Base-by-base conservation (phyloP, 2,113 vertebrate genomes). In the Clarias macrocephalus region DNA sequence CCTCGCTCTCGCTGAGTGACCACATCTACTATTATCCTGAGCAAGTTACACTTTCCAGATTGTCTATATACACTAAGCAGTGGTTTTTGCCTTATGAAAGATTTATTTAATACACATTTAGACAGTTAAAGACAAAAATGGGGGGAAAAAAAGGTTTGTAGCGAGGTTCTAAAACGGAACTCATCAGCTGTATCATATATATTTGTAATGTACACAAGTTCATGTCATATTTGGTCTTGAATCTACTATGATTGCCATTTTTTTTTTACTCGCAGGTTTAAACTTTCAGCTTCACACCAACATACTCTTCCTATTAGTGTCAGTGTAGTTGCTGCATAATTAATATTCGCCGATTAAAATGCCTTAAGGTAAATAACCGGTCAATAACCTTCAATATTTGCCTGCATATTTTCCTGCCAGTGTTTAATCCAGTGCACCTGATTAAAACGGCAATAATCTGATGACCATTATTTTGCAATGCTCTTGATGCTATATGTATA, bases 401-500 rank as follows among this genome's bases (percentile, higher is more conserved):
- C 23, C 33, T 37, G 21, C 13, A 13, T 81, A 62, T 81, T 42
- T 12, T 59, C n/a, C 52, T 13, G 21, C 10, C 5, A 25, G 37
- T 59, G 11, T 80, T 21, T 56, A 28, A 33, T 3, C 1, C 10
- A 30, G 3, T 59, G 3, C 15, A 28, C 8, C 30, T 62, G 30
- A 81, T 81, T 28, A 81, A 81, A 81, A 79, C 48, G 37, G 30
- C 30, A 62, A 25, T 62, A 37, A 62, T 42, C 25, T 37, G 62
- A 21, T 18, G 52, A 56, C 7, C 15, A 28, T 56, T 56, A 62
- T 81, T 81, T 81, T 60, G 10, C 57, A 15, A 30, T 21, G 48
- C 19, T 83, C n/a, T 83, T 83, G 62, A 59, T 60, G 77, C 37
- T 85, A 33, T 83, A 76, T 81, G 33, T 86, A 84, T 79, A 88